Evolutionary conservation across 2,888 invertebrate species (phyloP).

Genomic region (Chloromyia formosa): DNA sequence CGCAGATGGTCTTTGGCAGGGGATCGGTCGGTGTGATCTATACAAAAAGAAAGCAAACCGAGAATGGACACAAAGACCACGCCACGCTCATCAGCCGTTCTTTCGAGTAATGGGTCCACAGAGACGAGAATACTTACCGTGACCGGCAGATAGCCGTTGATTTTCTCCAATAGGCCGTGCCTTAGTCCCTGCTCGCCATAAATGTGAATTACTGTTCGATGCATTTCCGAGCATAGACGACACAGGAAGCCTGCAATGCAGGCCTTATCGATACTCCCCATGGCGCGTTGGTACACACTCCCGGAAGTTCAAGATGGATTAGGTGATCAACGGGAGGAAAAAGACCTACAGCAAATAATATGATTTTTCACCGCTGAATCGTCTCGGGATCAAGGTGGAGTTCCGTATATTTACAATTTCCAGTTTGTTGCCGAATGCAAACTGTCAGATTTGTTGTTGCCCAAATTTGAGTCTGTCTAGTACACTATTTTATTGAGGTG

Average conservation of each 20-base stretch:
- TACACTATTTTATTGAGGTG: no score
- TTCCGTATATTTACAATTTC: no score
- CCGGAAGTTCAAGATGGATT: neutral
- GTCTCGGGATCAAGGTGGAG: no score
- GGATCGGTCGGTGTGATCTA: slow-evolving; percentile 73
- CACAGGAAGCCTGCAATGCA: slow-evolving; percentile 85
- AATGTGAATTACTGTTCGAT: slow-evolving; percentile 82
- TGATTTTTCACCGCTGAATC: no score
- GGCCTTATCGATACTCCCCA: slow-evolving; percentile 86
- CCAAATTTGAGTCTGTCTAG: no score
- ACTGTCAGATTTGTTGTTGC: no score
- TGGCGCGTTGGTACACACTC: slow-evolving; percentile 56
- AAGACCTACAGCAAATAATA: neutral
- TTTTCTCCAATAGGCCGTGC: slow-evolving; percentile 79
- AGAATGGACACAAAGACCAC: neutral
- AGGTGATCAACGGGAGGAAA: neutral
- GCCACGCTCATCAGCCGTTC: no score
- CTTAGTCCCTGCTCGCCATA: slow-evolving; percentile 82
- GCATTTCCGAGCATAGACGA: slow-evolving; percentile 86
- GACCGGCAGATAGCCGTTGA: slow-evolving; percentile 81
- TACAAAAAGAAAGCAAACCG: slow-evolving; percentile 54
- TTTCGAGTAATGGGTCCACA: no score
- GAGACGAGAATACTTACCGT: slow-evolving; percentile 68
- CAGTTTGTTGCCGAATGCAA: no score
- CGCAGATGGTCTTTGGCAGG: slow-evolving; percentile 76